Percentiles rank a stretch among this genome's conserved stretches.
Evolutionary conservation across 1,140 invertebrate species (phyloP).

Genomic region (Yoshiicerus persimilis): DNA sequence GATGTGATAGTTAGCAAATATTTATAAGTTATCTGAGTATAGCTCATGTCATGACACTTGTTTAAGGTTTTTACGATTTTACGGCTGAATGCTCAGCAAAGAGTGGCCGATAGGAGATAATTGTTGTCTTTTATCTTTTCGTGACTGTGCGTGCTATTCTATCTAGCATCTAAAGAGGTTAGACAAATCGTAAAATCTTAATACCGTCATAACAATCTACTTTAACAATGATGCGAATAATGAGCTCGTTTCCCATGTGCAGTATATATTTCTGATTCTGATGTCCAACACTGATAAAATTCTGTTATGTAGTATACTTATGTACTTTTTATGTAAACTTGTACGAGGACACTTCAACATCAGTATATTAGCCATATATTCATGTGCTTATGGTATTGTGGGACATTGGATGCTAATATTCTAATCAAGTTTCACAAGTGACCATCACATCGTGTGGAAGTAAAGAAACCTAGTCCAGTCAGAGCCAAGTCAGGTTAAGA

Average conservation of each 20-base stretch:
- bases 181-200: conserved; percentile 21
- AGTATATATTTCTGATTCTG: not conserved
- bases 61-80: not conserved
- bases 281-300: not conserved
- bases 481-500: not conserved
- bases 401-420: not conserved
- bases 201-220: conserved; percentile 20
- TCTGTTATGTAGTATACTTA: not conserved
- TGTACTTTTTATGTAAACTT: not conserved
- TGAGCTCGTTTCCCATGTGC: not conserved
- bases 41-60: not conserved
- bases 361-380: not conserved
- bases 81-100: conserved; percentile 2
- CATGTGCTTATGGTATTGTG: not conserved
- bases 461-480: not conserved
- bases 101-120: not conserved
- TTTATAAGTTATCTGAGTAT: not conserved
- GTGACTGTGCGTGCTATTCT: conserved; percentile 2
- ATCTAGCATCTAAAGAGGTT: conserved; percentile 9
- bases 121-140: conserved; percentile 15
- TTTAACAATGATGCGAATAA: conserved; percentile 14
- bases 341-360: not conserved
- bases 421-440: not conserved
- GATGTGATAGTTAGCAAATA: conserved; percentile 16
- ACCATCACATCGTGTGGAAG: not conserved